A percentile compares a stretch with the other conserved stretches of the same genome.
Evolutionary conservation across 2,888 invertebrate genomes (phyloP).

Genomic region (Brachycybe producta): DNA sequence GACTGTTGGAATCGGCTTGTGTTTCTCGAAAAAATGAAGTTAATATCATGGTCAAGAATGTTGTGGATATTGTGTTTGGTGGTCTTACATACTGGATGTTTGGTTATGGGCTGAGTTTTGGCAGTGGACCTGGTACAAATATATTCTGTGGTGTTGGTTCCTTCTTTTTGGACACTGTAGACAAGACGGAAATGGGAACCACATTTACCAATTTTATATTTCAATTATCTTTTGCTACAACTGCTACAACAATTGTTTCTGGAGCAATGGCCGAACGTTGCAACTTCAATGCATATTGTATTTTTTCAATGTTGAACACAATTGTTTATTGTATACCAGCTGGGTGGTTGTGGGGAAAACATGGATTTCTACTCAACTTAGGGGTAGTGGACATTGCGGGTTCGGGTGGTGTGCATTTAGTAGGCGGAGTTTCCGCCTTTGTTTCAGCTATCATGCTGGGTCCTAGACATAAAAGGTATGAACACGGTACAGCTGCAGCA

Average conservation of each 20-base stretch:
- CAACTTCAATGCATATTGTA: slow-evolving; percentile 77
- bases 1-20: slow-evolving; percentile 83
- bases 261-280: slow-evolving; percentile 93
- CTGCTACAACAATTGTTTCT: slow-evolving; percentile 80
- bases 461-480: slow-evolving; percentile 62
- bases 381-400: slow-evolving; percentile 89
- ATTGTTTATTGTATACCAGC: slow-evolving; percentile 83
- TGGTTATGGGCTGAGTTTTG: slow-evolving; percentile 29
- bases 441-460: slow-evolving; percentile 82
- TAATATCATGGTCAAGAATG: slow-evolving; percentile 95
- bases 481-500: slow-evolving; percentile 56
- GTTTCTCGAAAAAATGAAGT: slow-evolving; percentile 88
- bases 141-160: slow-evolving; percentile 35
- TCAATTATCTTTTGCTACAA: slow-evolving; percentile 62
- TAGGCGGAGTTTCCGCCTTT: slow-evolving; percentile 62
- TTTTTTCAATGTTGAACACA: slow-evolving; percentile 79
- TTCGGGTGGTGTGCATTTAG: slow-evolving; percentile 73
- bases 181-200: slow-evolving; percentile 28
- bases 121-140: slow-evolving; percentile 29
- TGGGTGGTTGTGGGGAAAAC: slow-evolving; percentile 80
- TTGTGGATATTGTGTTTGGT: slow-evolving; percentile 82
- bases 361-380: slow-evolving; percentile 67
- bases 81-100: slow-evolving; percentile 90
- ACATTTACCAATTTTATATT: slow-evolving; percentile 33
- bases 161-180: slow-evolving; percentile 33